Base-by-base conservation (phyloP, 1,140 invertebrate species). In the Brachionus calyciflorus region DNA sequence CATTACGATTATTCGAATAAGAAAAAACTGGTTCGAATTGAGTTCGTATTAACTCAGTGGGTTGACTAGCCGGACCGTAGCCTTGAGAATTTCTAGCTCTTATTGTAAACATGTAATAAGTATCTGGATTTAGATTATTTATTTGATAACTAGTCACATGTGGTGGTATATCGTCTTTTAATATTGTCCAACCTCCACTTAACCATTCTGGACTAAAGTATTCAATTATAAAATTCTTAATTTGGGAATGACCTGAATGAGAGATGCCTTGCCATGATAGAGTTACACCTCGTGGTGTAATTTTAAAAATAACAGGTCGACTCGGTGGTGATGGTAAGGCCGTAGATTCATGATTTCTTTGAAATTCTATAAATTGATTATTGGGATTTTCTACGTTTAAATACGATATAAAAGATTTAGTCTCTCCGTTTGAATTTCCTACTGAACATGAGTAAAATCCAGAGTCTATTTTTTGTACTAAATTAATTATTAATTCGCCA, bases 151-250 rank as follows among this genome's bases (percentile, higher is more conserved):
- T 28, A 19, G 3, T 37, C 17, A 24, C 0, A 21, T 73, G 69
- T 51, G 48, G 0, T 0, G 69, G 44, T 55, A 73, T 41, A 21
- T 73, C n/a, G 19, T 51, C 46, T 7, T 17, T 40, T 40, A 73
- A 40, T 28, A 55, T 1, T 19, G 6, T 19, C 69, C 69, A 73
- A 3, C 46, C 69, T 9, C 26, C 2, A 4, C 6, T 14, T 1
- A 28, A 9, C 69, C 69, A 73, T 24, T 73, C 69, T 3, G 69
- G 69, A 10, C 28, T 37, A n/a, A 14, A 73, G 14, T 73, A 51
- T 24, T 73, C 69, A 12, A 73, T 73, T 19, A 26, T n/a, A 37
- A 30, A 73, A 12, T 17, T 26, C 1, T n/a, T 14, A 21, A 73
- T 2, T 6, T 19, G 14, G 9, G 69, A 73, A 24, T 73, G 69